Conservation (phyloP, 2,888 invertebrate species). For the Sericinus montela region DNA sequence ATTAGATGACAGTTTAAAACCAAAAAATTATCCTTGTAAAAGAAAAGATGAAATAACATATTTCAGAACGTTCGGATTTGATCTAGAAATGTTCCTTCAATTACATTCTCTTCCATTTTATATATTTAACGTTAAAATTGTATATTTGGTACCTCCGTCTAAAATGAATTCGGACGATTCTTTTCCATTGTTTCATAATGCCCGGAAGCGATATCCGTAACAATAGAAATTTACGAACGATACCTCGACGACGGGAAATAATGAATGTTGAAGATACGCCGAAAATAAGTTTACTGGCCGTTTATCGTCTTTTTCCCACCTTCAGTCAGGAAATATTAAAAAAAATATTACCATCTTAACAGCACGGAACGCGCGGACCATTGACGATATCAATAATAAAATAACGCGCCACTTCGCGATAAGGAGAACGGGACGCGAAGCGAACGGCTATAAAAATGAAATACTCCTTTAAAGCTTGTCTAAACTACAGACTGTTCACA, state of each 20-base stretch:
- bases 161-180: too few species aligned
- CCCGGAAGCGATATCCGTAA: constrained; percentile 13
- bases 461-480: constrained; percentile 35
- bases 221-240: constrained; percentile 17
- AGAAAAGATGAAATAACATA: too few species aligned
- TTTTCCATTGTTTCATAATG: too few species aligned
- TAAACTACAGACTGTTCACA: constrained; percentile 30
- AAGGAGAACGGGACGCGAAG: constrained; percentile 29
- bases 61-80: too few species aligned
- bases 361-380: constrained; percentile 25
- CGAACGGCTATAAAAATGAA: constrained; percentile 34
- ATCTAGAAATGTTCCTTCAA: too few species aligned
- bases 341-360: constrained; percentile 23
- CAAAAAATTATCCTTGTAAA: too few species aligned
- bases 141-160: too few species aligned
- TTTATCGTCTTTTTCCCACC: constrained; percentile 19
- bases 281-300: constrained; percentile 13
- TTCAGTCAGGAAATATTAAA: constrained; percentile 31
- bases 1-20: too few species aligned
- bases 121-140: too few species aligned
- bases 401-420: constrained; percentile 30
- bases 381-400: constrained; percentile 33
- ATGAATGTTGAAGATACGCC: constrained; percentile 14
- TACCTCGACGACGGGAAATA: background rate
- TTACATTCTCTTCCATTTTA: too few species aligned